Evolutionary conservation across 2,888 invertebrate species (phyloP).

Genomic region (Ametastegia equiseti): DNA sequence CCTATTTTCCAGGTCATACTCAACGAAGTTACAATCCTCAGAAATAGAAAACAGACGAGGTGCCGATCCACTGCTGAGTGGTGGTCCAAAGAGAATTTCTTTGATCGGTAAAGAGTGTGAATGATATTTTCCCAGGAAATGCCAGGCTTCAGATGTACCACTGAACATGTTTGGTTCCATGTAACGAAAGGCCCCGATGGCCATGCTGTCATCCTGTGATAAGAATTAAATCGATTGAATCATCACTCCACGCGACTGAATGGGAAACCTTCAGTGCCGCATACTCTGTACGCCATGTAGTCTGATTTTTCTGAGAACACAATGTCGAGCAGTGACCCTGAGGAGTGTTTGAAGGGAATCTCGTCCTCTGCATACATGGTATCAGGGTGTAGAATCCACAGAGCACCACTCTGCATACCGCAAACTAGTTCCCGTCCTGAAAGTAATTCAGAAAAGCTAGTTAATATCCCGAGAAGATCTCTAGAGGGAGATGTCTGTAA

Average conservation of each 20-base stretch:
- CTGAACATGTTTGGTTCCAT: slow-evolving; percentile 59
- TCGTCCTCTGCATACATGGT: slow-evolving; percentile 76
- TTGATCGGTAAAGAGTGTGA: slow-evolving; percentile 80
- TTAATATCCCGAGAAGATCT: background rate
- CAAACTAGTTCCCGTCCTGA: slow-evolving; percentile 75
- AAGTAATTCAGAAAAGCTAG: slow-evolving; percentile 25
- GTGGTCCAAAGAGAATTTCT: slow-evolving; percentile 78
- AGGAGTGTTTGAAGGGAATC: slow-evolving; percentile 77
- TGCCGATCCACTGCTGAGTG: slow-evolving; percentile 69
- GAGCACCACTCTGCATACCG: slow-evolving; percentile 79
- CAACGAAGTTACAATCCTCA: slow-evolving; percentile 79
- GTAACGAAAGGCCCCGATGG: slow-evolving; percentile 78
- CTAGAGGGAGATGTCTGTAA: background rate
- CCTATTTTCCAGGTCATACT: slow-evolving; percentile 79
- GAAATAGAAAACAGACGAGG: slow-evolving; percentile 80
- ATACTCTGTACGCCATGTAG: slow-evolving; percentile 80
- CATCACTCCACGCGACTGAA: background rate
- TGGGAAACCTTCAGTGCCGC: background rate
- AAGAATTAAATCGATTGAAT: slow-evolving; percentile 51
- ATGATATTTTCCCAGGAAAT: slow-evolving; percentile 80
- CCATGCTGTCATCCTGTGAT: slow-evolving; percentile 77
- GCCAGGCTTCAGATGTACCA: slow-evolving; percentile 72
- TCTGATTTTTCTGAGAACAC: slow-evolving; percentile 78
- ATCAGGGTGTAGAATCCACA: slow-evolving; percentile 81
- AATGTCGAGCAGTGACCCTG: slow-evolving; percentile 76